Evolutionary conservation across 2,113 vertebrate species (phyloP), one percentile per base, ranked within the genome.

Genomic region (Poecile atricapillus): DNA sequence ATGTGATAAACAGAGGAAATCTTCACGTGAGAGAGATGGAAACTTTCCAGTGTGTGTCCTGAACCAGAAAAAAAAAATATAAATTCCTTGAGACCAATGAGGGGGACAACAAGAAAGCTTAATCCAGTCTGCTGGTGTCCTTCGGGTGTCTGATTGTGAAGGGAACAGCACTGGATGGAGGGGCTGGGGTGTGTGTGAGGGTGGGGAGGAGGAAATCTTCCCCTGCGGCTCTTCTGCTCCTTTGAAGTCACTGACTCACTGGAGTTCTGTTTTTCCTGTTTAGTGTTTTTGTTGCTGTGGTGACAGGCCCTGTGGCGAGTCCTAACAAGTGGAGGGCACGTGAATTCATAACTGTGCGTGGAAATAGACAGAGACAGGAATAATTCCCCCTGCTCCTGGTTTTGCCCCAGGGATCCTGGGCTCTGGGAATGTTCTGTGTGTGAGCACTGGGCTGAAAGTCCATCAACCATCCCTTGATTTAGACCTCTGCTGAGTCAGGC

Each of bases 191-290:
- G 60, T 47, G 37, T 0, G 1, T 39, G 58, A 91, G 94, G 87
- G 84, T 18, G 84, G 78, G 82, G 79, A 90, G 79, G 56, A 90
- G 69, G 68, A 88, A 83, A 55, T 31, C 74, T 84, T 85, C 50
- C 87, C 90, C 90, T 77, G 53, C 3, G 10, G 93, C 92, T 59
- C 31, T 81, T 71, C n/a, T 58, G 28, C 55, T 90, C 58, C 87
- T 95, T 94, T 96, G 85, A 97, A 96, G 91, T 83, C 46, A 24
- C 21, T 95, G 96, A 94, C 65, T 96, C 89, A 94, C 8, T 88
- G 59, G 46, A 60, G 82, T 77, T 76, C 5, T 85, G 88, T 81
- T 86, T 94, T 97, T 96, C 94, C 95, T 90, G 89, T 93, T 87
- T 50, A 20, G 56, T 71, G 6, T 0, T 78, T 63, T 37, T 74